Evolutionary conservation across 2,113 vertebrate genomes (phyloP).

Genomic region (Plotosus lineatus): DNA sequence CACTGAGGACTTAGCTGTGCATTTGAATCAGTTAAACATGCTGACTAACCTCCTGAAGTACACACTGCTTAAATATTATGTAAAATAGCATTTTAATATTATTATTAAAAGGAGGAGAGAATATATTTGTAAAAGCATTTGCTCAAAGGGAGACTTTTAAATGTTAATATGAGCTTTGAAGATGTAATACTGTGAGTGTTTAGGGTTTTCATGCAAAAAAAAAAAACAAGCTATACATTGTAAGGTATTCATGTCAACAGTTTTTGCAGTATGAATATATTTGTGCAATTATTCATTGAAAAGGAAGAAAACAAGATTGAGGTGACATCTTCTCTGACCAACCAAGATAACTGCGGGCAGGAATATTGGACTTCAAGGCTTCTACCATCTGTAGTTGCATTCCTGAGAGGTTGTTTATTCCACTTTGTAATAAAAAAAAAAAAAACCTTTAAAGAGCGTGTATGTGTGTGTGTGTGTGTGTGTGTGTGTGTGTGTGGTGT

Average conservation of each 20-base stretch:
- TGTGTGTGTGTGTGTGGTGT: conserved; percentile 5
- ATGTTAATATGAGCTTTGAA: conserved; percentile 39
- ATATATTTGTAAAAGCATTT: conserved; percentile 37
- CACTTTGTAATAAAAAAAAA: conserved; percentile 68
- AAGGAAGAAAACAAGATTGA: conserved; percentile 54
- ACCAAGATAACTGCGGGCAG: conserved; percentile 72
- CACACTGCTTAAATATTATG: conserved; percentile 23
- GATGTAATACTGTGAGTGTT: conserved; percentile 71
- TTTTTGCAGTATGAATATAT: conserved; percentile 58
- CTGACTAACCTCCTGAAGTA: conserved; percentile 41
- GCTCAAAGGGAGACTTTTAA: conserved; percentile 18
- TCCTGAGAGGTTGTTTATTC: conserved; percentile 58
- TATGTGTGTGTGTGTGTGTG: not conserved
- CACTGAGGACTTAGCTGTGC: not conserved
- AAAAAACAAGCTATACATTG: conserved; percentile 53
- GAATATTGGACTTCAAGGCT: conserved; percentile 63
- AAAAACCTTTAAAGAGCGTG: conserved; percentile 52
- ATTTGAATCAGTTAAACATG: conserved; percentile 28
- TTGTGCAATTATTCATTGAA: conserved; percentile 54
- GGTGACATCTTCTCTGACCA: conserved; percentile 39
- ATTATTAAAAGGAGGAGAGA: conserved; percentile 18
- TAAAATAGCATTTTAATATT: conserved; percentile 28
- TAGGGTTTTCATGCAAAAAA: conserved; percentile 59
- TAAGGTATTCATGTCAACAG: conserved; percentile 60
- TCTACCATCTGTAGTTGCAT: conserved; percentile 61